Evolutionary conservation across 1,140 invertebrate genomes (phyloP), one percentile per base, ranked within the genome.

Genomic region (Cardiocondyla obscurior): DNA sequence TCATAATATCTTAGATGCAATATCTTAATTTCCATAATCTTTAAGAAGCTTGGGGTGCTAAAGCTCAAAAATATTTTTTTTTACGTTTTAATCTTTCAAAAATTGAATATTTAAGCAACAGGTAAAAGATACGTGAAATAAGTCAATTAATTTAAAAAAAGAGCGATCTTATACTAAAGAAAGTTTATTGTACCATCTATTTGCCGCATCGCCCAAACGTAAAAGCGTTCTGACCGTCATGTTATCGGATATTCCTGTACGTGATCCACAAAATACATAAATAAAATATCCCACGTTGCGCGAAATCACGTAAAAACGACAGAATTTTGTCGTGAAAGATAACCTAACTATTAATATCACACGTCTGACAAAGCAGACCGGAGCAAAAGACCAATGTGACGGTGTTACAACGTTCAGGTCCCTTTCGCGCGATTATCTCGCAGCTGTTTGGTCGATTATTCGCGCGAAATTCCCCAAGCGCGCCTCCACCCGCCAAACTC

Each of bases 201-300:
- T 83, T 7, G 85, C 64, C 19, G 83, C 51, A 81, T 89, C 74
- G 49, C 83, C 69, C 46, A 91, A 82, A 64, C 83, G 62, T 62
- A 92, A 79, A 51, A 92, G 84, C 33, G 88, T 83, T 55, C 85
- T 89, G 16, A 81, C 44, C 30, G 89, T 88, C 90, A 92, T 92
- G 14, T 22, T 83, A 44, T 25, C 28, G 14, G 0, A 53, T 46
- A 64, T 77, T 82, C 2, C 14, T 28, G 12, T 42, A 19, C 3
- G 16, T n/a, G n/a, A n/a, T 76, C 19, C 16, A 19, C 33, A 28
- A 22, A 67, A 69, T 67, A 5, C 12, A 30, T 25, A 39, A 42
- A 69, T 36, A 42, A 39, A 42, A 69, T 36, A 42, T 79, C 42
- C 14, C 25, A 42, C n/a, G 19, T 51, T n/a, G 39, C 5, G 10